These are phyloP conservation scores for Equus przewalskii DNA, from an alignment of 2,113 vertebrate species.

Conservation along the genomic window DNA sequence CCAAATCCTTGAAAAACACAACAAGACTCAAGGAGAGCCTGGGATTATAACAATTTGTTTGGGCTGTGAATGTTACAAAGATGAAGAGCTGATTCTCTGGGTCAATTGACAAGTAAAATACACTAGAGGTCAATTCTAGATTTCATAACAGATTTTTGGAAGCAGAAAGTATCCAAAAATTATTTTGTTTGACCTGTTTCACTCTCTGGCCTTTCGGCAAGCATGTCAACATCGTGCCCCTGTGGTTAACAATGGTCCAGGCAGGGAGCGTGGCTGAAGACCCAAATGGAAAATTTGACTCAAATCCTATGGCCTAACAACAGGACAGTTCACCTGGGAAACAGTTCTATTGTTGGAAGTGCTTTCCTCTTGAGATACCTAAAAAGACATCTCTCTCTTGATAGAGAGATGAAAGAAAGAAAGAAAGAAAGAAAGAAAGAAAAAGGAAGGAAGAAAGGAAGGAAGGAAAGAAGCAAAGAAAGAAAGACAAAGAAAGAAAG, in stretches of 20 bases:
- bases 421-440: neutral
- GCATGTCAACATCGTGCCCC: neutral
- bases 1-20: slow-evolving; percentile 57
- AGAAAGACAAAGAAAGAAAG: too few species aligned
- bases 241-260: slow-evolving; percentile 51
- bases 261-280: neutral
- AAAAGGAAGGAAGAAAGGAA: too few species aligned
- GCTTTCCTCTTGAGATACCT: slow-evolving; percentile 5
- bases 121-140: slow-evolving; percentile 34
- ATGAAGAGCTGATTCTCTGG: slow-evolving; percentile 54
- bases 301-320: slow-evolving; percentile 19
- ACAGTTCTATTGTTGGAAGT: neutral
- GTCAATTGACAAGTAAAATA: slow-evolving; percentile 50
- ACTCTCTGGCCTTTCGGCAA: neutral
- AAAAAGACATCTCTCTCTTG: neutral
- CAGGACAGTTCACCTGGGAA: slow-evolving; percentile 7
- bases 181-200: slow-evolving; percentile 70
- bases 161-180: slow-evolving; percentile 53
- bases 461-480: too few species aligned
- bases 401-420: neutral
- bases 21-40: neutral
- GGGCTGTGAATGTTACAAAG: slow-evolving; percentile 20
- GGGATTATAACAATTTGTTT: slow-evolving; percentile 49
- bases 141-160: slow-evolving; percentile 60
- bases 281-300: neutral